Base-by-base conservation (phyloP, 2,888 invertebrate genomes). In the Catocala fraxini region DNA sequence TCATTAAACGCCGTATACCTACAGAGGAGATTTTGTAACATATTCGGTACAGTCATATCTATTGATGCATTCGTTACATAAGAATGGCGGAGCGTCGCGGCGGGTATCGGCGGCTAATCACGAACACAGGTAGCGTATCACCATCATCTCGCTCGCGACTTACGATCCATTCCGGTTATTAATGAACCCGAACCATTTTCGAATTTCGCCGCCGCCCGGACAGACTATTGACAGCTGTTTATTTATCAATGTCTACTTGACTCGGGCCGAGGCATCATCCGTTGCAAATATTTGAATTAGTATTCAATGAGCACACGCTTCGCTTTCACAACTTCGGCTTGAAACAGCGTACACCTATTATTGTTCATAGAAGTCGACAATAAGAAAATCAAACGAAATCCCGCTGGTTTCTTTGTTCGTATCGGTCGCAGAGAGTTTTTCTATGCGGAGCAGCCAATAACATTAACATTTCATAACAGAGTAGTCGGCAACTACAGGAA, bases 111-210 rank as follows among this genome's bases (percentile, higher is more conserved):
- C 71, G 73, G 80, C 80, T 86, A 83, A 87, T 86, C 85, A 82
- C 77, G 72, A 90, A 90, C 86, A 90, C 91, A 89, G 89, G 91
- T 92, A 91, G 91, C 91, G 70, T 86, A 88, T 88, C 89, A 81
- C 67, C 71, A 78, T 79, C 78, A 89, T 90, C 88, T 89, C 82
- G 79, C 79, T 75, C 78, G 83, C 80, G 80, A 81, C 85, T 84
- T 82, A 76, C 87, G 80, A 85, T 87, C 83, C 85, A 90, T 85
- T 86, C 87, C 85, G 82, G 88, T 90, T 91, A 91, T 92, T 90
- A 89, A 92, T 91, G 90, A 87, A 84, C 73, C 76, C 75, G 68
- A 70, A 80, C 71, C 84, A 83, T 85, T 89, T 86, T 87, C 83
- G 86, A 87, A 88, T 86, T 88, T 88, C 85, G 85, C 83, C 84